phyloP scores from a whole-genome alignment of 2,888 invertebrate genomes.

The Dryobota labecula region DNA sequence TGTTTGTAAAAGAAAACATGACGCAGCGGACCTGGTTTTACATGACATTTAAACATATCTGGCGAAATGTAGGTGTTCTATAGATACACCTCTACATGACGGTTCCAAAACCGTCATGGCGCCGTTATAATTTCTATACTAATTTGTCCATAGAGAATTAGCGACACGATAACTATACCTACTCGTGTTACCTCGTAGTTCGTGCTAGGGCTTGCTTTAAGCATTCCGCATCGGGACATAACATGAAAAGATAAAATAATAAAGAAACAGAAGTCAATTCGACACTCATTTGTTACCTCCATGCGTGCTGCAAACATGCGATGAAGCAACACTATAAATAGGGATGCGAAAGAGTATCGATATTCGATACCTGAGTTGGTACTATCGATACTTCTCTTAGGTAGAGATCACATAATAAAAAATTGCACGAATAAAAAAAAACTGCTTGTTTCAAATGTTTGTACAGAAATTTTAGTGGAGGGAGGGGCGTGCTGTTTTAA shows the following conservation, averaged over 20 bases:
- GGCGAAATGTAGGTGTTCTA: too few relatives aligned
- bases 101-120: neutral
- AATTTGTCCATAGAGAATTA: neutral
- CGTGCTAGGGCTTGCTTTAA: neutral
- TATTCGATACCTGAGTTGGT: neutral
- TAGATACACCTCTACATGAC: too few relatives aligned
- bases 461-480: too few relatives aligned
- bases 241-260: conserved; percentile 9
- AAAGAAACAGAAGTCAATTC: neutral
- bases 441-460: too few relatives aligned
- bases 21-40: too few relatives aligned
- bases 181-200: neutral
- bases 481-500: too few relatives aligned
- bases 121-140: neutral
- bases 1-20: too few relatives aligned
- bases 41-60: too few relatives aligned
- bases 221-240: neutral
- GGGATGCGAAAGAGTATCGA: neutral
- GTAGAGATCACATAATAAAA: too few relatives aligned
- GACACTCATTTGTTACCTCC: conserved; percentile 6
- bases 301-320: neutral
- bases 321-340: neutral
- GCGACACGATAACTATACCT: neutral
- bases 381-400: neutral
- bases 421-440: too few relatives aligned